Base-by-base conservation (phyloP, 2,888 invertebrate genomes). In the Cosmopolites sordidus region DNA sequence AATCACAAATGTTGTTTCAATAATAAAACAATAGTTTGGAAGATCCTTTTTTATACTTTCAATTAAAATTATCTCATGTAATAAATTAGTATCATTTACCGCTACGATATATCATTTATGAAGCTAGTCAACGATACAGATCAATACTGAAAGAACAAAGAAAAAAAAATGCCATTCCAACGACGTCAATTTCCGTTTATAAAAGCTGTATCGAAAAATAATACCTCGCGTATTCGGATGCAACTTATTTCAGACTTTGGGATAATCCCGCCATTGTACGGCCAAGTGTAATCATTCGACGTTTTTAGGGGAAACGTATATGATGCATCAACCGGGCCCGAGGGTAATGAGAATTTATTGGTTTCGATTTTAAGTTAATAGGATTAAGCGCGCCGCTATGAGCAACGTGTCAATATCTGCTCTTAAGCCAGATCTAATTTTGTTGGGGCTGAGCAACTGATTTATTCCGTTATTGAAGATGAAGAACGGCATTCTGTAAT, bases 301-400 rank as follows among this genome's bases (percentile, higher is more conserved):
- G 16, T 44, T 53, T 48, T 48, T 48, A 39, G 48, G 45, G 43
- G 48, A 41, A 46, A 40, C 47, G 48, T 44, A 48, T 44, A 48
- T 43, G 53, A 17, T 16, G 29, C 12, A 33, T 11, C 33, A 12
- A 33, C 12, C n/a, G 48, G 18, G 29, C 33, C 17, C 18, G 42
- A 14, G 53, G 49, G 49, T 54, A 54, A 54, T 49, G 54, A 49
- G 49, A 49, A 54, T 54, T 54, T 54, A 54, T 54, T 49, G 54
- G 45, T 33, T 40, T 40, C 48, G 39, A 54, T 54, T 54, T 48
- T 49, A 49, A 54, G 54, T 49, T 54, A 54, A 54, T 54, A 49
- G 54, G 54, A 54, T 54, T 54, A 54, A 16, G 16, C 39, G 16
- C 40, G 47, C 47, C 47, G 47, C 38, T 49, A 49, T 54, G 48